Conservation (phyloP, 2,797 vertebrate genomes). For the Melanotaenia pygmaea region DNA sequence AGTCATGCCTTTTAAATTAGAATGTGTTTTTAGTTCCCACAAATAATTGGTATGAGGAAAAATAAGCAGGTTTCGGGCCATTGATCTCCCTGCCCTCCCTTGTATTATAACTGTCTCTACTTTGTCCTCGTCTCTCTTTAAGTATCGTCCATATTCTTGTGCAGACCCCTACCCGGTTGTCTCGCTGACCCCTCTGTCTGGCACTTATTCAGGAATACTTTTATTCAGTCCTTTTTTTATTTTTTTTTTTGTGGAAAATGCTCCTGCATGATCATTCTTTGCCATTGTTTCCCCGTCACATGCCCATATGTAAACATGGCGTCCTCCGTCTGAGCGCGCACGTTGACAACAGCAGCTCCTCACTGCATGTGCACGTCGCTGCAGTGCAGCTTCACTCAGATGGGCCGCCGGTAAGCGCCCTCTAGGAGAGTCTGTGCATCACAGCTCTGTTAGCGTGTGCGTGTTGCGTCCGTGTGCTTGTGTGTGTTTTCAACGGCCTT, state of each 20-base stretch:
- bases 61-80: constrained; percentile 65
- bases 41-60: constrained; percentile 40
- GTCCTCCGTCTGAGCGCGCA: constrained; percentile 43
- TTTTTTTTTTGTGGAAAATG: constrained; percentile 34
- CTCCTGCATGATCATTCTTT: constrained; percentile 46
- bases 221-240: constrained; percentile 1
- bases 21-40: constrained; percentile 70
- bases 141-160: constrained; percentile 46
- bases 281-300: neutral
- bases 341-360: constrained; percentile 62
- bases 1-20: constrained; percentile 75
- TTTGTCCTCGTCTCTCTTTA: constrained; percentile 37
- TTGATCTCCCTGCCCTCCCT: constrained; percentile 35
- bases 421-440: constrained; percentile 37
- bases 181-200: constrained; percentile 41
- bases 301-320: neutral
- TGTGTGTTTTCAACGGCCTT: constrained; percentile 61
- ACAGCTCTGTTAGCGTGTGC: constrained; percentile 21
- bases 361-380: constrained; percentile 57
- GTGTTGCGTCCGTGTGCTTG: constrained; percentile 28
- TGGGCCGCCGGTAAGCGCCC: constrained; percentile 22
- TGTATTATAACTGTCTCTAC: constrained; percentile 60
- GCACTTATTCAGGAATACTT: constrained; percentile 30
- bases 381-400: constrained; percentile 56
- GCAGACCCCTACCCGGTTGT: constrained; percentile 15